These are phyloP conservation scores for Holcopasites calliopsidis DNA, from an alignment of 1,140 invertebrate genomes.

Conservation along the genomic window DNA sequence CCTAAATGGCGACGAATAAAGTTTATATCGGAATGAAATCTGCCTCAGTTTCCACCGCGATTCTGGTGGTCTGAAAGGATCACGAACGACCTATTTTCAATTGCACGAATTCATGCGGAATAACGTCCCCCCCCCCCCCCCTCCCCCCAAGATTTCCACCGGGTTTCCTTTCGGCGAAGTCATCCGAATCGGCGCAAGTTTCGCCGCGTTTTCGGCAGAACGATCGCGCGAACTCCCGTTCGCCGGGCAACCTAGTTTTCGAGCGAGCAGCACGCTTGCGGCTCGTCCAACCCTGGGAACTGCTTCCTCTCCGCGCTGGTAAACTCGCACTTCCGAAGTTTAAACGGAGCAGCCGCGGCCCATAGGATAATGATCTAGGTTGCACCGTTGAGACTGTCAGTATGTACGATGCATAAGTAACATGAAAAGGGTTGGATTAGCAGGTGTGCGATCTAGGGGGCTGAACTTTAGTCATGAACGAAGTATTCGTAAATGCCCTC, in stretches of 20 bases:
- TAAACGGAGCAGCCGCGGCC: slow-evolving; percentile 3
- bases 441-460: not conserved
- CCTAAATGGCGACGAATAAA: too few relatives aligned
- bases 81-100: not conserved
- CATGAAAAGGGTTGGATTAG: too few relatives aligned
- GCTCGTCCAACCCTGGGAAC: slow-evolving; percentile 2
- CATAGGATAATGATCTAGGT: too few relatives aligned
- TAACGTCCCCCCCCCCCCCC: too few relatives aligned
- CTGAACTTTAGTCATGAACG: not conserved
- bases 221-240: not conserved
- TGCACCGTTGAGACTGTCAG: not conserved
- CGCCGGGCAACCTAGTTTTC: slow-evolving; percentile 7
- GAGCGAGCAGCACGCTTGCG: not conserved
- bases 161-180: not conserved
- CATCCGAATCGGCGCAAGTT: not conserved
- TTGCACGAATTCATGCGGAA: too few relatives aligned
- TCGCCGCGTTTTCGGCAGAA: not conserved
- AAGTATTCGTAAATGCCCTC: too few relatives aligned
- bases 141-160: too few relatives aligned
- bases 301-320: slow-evolving; percentile 6
- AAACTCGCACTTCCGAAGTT: slow-evolving; percentile 5
- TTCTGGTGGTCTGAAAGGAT: not conserved
- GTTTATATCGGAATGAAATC: not conserved
- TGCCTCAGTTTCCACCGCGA: too few relatives aligned
- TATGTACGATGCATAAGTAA: too few relatives aligned